These are phyloP conservation scores for Temnothorax longispinosus DNA, from an alignment of 1,140 invertebrate species.

Conservation along the genomic window DNA sequence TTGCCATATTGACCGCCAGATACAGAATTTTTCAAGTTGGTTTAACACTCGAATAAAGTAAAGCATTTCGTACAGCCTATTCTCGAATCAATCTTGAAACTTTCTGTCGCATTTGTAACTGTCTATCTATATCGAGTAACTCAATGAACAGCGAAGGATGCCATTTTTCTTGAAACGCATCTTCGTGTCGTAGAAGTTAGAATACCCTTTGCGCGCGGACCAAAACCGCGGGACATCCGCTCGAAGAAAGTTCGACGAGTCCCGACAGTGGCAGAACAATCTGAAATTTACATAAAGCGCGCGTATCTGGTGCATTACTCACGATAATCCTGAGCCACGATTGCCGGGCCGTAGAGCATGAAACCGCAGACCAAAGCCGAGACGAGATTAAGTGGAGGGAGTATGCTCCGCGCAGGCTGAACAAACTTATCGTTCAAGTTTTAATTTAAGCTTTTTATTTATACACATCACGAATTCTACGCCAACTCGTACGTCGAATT, in stretches of 20 bases:
- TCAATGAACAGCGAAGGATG: not conserved
- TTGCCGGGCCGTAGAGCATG: conserved; percentile 39
- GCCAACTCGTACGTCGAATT: conserved; percentile 19
- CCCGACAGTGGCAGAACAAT: conserved; percentile 53
- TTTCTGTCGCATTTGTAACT: not conserved
- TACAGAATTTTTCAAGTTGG: not conserved
- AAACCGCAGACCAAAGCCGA: conserved; percentile 62
- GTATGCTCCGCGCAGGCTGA: conserved; percentile 6
- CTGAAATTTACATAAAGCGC: conserved; percentile 72
- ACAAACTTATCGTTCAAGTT: conserved; percentile 70
- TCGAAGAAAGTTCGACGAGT: conserved; percentile 41
- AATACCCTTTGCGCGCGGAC: not conserved
- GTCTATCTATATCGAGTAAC: not conserved
- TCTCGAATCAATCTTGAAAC: not conserved
- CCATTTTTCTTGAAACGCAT: not conserved
- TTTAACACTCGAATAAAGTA: not conserved
- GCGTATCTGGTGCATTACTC: conserved; percentile 68
- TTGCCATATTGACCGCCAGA: not conserved
- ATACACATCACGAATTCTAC: conserved; percentile 68
- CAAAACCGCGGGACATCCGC: conserved; percentile 9
- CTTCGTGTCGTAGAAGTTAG: not conserved
- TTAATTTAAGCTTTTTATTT: conserved; percentile 74
- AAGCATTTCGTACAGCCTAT: not conserved
- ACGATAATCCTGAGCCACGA: conserved; percentile 68
- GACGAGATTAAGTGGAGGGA: not conserved